phyloP scores from a whole-genome alignment of 2,797 vertebrate genomes.

The Naso thynnoides region DNA sequence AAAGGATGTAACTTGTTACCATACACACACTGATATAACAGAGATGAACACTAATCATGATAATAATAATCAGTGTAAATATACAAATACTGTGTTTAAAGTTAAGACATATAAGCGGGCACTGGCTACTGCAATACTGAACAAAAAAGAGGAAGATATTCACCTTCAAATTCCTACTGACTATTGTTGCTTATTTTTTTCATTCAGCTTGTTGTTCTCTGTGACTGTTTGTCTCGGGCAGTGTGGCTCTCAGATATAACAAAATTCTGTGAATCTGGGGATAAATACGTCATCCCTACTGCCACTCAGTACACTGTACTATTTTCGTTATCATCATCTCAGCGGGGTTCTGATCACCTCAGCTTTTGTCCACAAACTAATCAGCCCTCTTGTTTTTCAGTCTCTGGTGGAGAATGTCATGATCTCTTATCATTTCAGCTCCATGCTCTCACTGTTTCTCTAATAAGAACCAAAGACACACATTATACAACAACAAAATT shows the following conservation, averaged over 20 bases:
- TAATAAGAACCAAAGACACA: conserved; percentile 21
- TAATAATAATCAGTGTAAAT: too few species aligned
- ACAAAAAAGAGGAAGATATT: conserved; percentile 2
- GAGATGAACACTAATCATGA: neutral
- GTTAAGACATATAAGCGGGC: too few species aligned
- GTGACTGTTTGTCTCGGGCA: conserved; percentile 41
- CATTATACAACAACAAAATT: neutral
- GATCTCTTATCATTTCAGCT: conserved; percentile 40
- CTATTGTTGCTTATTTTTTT: conserved; percentile 28
- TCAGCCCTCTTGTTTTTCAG: conserved; percentile 40
- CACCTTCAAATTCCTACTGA: conserved; percentile 4
- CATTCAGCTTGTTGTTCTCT: conserved; percentile 20
- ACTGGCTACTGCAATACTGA: too few species aligned
- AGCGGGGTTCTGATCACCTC: conserved; percentile 59
- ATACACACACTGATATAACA: neutral
- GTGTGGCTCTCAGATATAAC: conserved; percentile 39
- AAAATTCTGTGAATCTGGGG: conserved; percentile 47
- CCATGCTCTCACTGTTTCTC: conserved; percentile 31
- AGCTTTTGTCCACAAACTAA: conserved; percentile 62
- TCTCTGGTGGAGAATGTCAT: conserved; percentile 31
- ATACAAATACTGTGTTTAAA: too few species aligned
- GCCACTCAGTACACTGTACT: conserved; percentile 34
- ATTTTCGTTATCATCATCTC: conserved; percentile 58
- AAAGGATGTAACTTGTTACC: neutral
- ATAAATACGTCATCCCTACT: conserved; percentile 39